Percentiles rank a stretch among this genome's conserved stretches.
Evolutionary conservation across 2,797 vertebrate genomes (phyloP).

Genomic region (Atherinosoma microstoma): DNA sequence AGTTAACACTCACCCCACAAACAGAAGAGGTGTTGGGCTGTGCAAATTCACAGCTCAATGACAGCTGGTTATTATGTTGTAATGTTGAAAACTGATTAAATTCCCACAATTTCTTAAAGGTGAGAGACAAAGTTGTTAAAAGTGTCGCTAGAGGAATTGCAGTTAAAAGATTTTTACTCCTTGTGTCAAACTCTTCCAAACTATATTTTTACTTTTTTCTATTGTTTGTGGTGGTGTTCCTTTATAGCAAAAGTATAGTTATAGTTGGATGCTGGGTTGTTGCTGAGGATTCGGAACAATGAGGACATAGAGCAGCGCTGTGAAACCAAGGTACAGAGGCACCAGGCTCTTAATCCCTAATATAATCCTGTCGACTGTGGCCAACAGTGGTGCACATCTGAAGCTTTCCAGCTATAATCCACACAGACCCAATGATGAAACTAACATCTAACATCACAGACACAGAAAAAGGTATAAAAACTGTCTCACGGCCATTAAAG

Average conservation of each 20-base stretch:
- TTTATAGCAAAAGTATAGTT: too few species aligned
- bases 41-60: too few species aligned
- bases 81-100: too few species aligned
- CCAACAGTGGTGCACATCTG: conserved; percentile 73
- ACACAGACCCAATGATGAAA: conserved; percentile 63
- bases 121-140: too few species aligned
- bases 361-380: conserved; percentile 80
- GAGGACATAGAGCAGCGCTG: conserved; percentile 63
- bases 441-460: conserved; percentile 57
- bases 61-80: too few species aligned
- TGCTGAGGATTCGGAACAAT: conserved; percentile 53
- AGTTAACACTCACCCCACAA: too few species aligned
- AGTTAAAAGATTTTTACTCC: neutral
- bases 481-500: conserved; percentile 13
- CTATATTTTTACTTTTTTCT: neutral
- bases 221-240: neutral
- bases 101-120: too few species aligned
- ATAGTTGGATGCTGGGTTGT: conserved; percentile 28
- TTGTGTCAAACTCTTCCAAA: too few species aligned
- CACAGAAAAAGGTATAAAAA: conserved; percentile 32
- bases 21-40: too few species aligned
- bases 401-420: conserved; percentile 77
- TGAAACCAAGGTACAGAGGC: conserved; percentile 69
- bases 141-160: too few species aligned
- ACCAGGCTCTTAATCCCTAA: conserved; percentile 79